Evolutionary conservation across 1,140 invertebrate genomes (phyloP).

Genomic region (Diorhabda elongata): DNA sequence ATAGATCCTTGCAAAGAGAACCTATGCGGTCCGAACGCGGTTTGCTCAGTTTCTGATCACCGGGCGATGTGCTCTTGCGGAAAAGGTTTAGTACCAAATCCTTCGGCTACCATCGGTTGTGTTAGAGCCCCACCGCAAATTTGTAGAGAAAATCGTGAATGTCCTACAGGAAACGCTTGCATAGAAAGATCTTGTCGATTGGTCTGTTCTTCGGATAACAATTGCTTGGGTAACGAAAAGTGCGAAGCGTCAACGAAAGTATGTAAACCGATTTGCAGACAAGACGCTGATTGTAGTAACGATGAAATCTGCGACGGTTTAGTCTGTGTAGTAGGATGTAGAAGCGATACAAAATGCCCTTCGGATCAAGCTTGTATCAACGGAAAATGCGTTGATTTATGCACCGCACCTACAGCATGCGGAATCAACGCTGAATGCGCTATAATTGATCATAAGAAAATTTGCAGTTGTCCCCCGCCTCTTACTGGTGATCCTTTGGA

Average conservation of each 20-base stretch:
- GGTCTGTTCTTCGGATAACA: constrained; percentile 67
- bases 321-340: constrained; percentile 74
- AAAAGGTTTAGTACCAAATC: constrained; percentile 74
- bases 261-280: constrained; percentile 68
- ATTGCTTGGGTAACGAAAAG: constrained; percentile 77
- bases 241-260: constrained; percentile 58
- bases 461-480: constrained; percentile 68
- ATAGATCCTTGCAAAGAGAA: constrained; percentile 71
- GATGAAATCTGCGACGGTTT: constrained; percentile 80
- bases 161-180: constrained; percentile 64
- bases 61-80: constrained; percentile 77
- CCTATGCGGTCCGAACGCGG: constrained; percentile 79
- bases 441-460: constrained; percentile 63
- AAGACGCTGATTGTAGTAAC: constrained; percentile 74
- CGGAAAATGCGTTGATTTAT: constrained; percentile 73
- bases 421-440: constrained; percentile 75
- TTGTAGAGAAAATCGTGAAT: constrained; percentile 72
- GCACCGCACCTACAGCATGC: constrained; percentile 70
- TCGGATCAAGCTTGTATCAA: constrained; percentile 64
- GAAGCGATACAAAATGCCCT: constrained; percentile 73
- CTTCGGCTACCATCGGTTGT: constrained; percentile 77
- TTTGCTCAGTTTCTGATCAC: constrained; percentile 75
- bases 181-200: constrained; percentile 67
- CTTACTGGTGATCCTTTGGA: constrained; percentile 70
- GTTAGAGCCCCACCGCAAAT: constrained; percentile 66